Evolutionary conservation across 2,888 invertebrate genomes (phyloP).

Genomic region (Candidula unifasciata): DNA sequence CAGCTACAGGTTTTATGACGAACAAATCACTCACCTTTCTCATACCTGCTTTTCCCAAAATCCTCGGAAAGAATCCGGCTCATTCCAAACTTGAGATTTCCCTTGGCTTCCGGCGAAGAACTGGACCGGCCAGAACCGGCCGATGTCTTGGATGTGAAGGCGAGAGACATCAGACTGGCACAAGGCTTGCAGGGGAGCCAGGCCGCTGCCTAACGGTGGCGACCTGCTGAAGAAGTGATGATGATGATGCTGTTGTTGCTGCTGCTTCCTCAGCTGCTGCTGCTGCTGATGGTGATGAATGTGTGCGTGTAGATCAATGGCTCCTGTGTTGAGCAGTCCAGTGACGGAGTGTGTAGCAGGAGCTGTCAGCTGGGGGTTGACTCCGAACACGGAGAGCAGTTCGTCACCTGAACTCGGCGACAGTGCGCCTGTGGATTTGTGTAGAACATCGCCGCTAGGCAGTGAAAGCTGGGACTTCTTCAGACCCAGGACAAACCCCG

Average conservation of each 20-base stretch:
- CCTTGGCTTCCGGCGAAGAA: neutral
- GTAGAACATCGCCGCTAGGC: constrained; percentile 16
- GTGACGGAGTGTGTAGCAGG: neutral
- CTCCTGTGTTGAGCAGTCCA: neutral
- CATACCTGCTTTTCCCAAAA: constrained; percentile 52
- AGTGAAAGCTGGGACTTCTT: constrained; percentile 41
- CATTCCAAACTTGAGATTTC: constrained; percentile 54
- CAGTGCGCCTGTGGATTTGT: neutral
- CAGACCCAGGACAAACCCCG: constrained; percentile 19
- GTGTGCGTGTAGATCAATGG: constrained; percentile 9
- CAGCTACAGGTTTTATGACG: too few relatives aligned
- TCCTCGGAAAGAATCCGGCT: constrained; percentile 55
- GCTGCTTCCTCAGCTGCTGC: constrained; percentile 2
- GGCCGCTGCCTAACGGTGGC: constrained; percentile 53
- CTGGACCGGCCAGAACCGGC: neutral
- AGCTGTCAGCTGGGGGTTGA: neutral
- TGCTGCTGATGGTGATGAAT: constrained; percentile 25
- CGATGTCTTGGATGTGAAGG: constrained; percentile 54
- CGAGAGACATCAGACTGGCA: constrained; percentile 63
- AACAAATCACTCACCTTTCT: constrained; percentile 48
- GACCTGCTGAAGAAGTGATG: constrained; percentile 28
- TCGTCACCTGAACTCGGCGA: neutral
- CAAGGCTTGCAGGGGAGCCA: constrained; percentile 68
- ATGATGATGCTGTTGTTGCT: constrained; percentile 22
- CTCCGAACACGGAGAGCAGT: neutral